Conservation (phyloP, 2,113 vertebrate species). For the Eurystomus gularis region DNA sequence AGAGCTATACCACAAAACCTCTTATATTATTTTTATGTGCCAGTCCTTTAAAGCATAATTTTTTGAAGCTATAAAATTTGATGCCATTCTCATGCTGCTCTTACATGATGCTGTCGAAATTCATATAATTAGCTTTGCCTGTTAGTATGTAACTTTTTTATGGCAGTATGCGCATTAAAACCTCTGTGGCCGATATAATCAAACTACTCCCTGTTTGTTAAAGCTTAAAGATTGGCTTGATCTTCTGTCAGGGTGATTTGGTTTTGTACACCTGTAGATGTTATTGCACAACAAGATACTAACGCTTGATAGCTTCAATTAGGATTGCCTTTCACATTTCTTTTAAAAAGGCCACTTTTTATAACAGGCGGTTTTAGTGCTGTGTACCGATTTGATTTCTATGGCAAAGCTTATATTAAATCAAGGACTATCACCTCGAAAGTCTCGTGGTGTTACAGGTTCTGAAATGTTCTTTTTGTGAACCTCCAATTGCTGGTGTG, state of each 20-base stretch:
- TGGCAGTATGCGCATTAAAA: background rate
- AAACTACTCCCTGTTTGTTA: background rate
- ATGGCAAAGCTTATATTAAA: background rate
- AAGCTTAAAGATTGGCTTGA: background rate
- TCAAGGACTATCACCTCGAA: background rate
- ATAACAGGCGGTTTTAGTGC: background rate
- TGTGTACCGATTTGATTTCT: background rate
- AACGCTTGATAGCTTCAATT: background rate
- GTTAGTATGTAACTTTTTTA: background rate
- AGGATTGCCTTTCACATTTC: background rate
- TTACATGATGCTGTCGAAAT: background rate
- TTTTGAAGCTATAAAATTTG: background rate
- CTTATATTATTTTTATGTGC: background rate
- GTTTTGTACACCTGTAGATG: background rate
- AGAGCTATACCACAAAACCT: background rate
- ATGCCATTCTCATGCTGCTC: background rate
- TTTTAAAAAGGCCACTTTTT: background rate
- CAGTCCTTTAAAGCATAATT: background rate
- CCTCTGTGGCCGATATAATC: background rate
- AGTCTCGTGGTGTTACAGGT: background rate
- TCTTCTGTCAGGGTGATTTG: background rate
- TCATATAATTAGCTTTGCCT: background rate
- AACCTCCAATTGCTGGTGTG: background rate
- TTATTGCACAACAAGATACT: background rate
- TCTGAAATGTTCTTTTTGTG: background rate